These are phyloP conservation scores for Drosophila rufa DNA, from an alignment of 1,140 invertebrate species.

Conservation along the genomic window DNA sequence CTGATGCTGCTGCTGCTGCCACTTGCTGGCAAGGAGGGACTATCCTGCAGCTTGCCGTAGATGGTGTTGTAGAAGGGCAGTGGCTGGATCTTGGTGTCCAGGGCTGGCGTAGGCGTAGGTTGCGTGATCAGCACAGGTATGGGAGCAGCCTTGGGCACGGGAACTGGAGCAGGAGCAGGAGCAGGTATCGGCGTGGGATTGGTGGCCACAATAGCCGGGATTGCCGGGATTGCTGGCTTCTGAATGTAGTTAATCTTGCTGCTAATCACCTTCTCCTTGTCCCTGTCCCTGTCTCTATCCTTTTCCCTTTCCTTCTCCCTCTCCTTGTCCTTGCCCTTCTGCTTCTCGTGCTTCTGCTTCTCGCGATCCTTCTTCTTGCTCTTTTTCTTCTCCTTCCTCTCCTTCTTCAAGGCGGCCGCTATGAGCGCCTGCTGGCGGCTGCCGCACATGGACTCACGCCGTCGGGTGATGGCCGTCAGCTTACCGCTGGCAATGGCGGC, in stretches of 20 bases:
- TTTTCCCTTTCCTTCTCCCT: slow-evolving; percentile 28
- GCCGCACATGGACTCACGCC: slow-evolving; percentile 70
- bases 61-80: slow-evolving; percentile 80
- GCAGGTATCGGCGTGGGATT: slow-evolving; percentile 4
- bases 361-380: slow-evolving; percentile 76
- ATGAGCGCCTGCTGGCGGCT: slow-evolving; percentile 64
- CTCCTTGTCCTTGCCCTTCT: slow-evolving; percentile 57
- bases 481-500: slow-evolving; percentile 69
- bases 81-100: slow-evolving; percentile 18
- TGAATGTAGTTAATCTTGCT: slow-evolving; percentile 28
- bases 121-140: slow-evolving; percentile 51
- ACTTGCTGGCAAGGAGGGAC: slow-evolving; percentile 13
- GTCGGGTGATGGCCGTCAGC: slow-evolving; percentile 47
- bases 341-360: slow-evolving; percentile 59
- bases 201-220: neutral
- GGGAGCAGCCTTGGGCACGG: slow-evolving; percentile 36
- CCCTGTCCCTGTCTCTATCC: slow-evolving; percentile 20
- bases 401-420: slow-evolving; percentile 68
- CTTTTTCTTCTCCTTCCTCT: slow-evolving; percentile 71
- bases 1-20: slow-evolving; percentile 8
- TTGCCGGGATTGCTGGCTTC: slow-evolving; percentile 12
- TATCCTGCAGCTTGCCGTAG: slow-evolving; percentile 76
- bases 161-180: neutral
- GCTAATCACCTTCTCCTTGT: slow-evolving; percentile 18
- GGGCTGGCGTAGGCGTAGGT: slow-evolving; percentile 19